These are phyloP conservation scores for Hormaphis cornu DNA, from an alignment of 1,140 invertebrate genomes.

Conservation along the genomic window DNA sequence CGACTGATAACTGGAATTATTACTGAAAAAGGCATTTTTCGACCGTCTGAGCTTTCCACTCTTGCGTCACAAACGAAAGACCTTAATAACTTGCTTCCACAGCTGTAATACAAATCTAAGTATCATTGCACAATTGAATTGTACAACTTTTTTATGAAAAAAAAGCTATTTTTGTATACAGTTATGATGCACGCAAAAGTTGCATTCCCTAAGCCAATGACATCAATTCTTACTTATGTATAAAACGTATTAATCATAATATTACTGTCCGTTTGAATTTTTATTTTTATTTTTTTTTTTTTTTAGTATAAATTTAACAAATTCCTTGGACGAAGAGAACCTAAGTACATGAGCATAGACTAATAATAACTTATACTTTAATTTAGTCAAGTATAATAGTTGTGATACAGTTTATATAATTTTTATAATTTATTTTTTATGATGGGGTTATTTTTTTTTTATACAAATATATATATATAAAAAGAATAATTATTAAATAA, in stretches of 20 bases:
- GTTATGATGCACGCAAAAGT: background rate
- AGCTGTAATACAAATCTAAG: constrained; percentile 17
- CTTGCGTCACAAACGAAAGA: constrained; percentile 11
- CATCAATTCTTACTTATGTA: constrained; percentile 15
- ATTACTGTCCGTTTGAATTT: background rate
- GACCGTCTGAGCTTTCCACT: constrained; percentile 47
- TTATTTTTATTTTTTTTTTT: constrained; percentile 7
- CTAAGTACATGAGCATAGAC: constrained; percentile 1
- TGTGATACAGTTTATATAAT: constrained; percentile 26
- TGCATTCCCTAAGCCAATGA: constrained; percentile 9
- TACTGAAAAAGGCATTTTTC: constrained; percentile 83
- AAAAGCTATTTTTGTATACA: constrained; percentile 15
- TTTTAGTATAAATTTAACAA: background rate
- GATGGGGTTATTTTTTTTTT: constrained; percentile 9
- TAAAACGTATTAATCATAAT: constrained; percentile 9
- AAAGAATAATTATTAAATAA: background rate
- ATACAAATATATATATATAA: background rate
- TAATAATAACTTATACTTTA: constrained; percentile 5
- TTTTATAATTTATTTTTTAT: constrained; percentile 5
- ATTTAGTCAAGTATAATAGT: constrained; percentile 30
- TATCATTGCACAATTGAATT: constrained; percentile 1
- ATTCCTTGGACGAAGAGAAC: background rate
- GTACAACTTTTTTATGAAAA: constrained; percentile 9
- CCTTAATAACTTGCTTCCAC: constrained; percentile 16
- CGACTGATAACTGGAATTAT: constrained; percentile 88